Evolutionary conservation across 1,140 invertebrate genomes (phyloP), one percentile per base, ranked within the genome.

Genomic region (Anadara kagoshimensis): DNA sequence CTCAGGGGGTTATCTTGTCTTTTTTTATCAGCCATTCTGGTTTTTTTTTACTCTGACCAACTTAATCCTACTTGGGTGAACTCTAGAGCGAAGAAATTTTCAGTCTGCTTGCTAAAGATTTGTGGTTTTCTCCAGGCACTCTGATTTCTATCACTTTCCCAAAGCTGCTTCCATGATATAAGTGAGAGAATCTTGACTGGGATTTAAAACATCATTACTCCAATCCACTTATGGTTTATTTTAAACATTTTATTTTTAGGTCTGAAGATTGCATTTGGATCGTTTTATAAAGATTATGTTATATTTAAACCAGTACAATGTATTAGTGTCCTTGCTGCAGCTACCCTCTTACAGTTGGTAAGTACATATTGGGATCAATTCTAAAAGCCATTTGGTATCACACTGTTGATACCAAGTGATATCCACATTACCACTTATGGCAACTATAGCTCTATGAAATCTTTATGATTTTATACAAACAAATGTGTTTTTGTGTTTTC

Each of bases 271-370:
- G 93, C 94, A 11, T 92, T 95, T 78, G 94, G 94, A 26, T 95
- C 94, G 0, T 91, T 95, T 77, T 96, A 96, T 83, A 92, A 92
- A 80, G 94, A 95, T 83, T 94, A 95, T 90, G 90, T 95, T 1
- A 91, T 91, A 56, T 89, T 95, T 24, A 93, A 94, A 79, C 92
- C 94, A 20, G 90, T 92, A 57, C 91, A 93, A 81, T 93, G 94
- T 10, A 91, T 95, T 75, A 90, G 92, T 10, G 92, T 95, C 26
- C 83, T 95, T 54, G 94, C 94, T 36, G 93, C 94, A 22, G 93
- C 94, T n/a, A 93, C 93, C 11, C 88, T 95, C 68, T 93, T 96
- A 79, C 94, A 95, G 83, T 83, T 95, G 78, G 89, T 88, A 77
- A 69, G 78, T 78, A 65, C 8, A 20, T 2, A 29, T 16, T 61